Evolutionary conservation across 2,888 invertebrate species (phyloP), one percentile per base, ranked within the genome.

Genomic region (Macrosiphum euphorbiae): DNA sequence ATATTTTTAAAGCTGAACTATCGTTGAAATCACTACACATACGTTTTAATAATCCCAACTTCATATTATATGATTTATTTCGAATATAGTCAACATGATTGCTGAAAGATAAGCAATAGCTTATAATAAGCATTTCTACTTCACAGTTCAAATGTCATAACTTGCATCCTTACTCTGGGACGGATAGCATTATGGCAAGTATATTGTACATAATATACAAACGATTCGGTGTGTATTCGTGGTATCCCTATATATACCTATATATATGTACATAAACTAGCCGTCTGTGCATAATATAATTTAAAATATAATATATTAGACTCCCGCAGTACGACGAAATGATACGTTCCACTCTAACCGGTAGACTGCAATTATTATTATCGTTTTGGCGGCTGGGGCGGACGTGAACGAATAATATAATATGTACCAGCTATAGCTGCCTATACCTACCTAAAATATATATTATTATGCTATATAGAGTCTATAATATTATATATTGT

Each of bases 291-390:
- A 16, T 20, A 28, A 47, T 10, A n/a, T 47, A 44, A 89, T 44
- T 47, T 67, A n/a, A n/a, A 67, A 44, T 61, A 87, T 87, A 16
- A 16, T 55, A 90, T 90, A 90, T 47, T 90, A 47, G 35, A 67
- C 61, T 44, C 28, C 61, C 28, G 44, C 58, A 90, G 90, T 90
- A 50, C 90, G 24, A 90, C 67, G 28, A 78, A 78, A 90, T 90
- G 90, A 90, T 90, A 78, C 50, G 90, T 50, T 90, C 67, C 58
- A 78, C 52, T 4, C n/a, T 85, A 52, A 58, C 91, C 61, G 86
- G 86, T 92, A 87, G 86, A 86, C 86, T 92, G 61, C 86, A 92
- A 92, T 92, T 92, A 92, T 92, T 92, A 92, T 92, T 92, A 92
- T 92, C 58, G 86, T 86, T 92, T 92, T 61, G 91, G 87, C 86